phyloP scores from a whole-genome alignment of 1,140 invertebrate species.

The Aphaenogaster floridana region DNA sequence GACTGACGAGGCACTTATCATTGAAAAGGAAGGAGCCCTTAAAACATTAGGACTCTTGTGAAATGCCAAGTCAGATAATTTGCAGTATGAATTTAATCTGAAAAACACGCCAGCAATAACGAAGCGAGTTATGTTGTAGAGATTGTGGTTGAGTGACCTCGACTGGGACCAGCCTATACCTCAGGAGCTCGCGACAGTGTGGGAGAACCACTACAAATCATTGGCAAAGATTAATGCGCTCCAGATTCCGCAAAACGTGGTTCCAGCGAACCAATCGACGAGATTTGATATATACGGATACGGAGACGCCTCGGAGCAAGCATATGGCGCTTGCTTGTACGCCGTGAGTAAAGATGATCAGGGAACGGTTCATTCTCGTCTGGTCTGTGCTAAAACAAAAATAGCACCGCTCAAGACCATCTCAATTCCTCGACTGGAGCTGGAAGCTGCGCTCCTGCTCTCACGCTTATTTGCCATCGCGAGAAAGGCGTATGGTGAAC shows the following conservation, averaged over 20 bases:
- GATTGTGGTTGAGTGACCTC: neutral
- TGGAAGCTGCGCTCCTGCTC: neutral
- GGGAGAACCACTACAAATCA: neutral
- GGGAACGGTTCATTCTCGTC: neutral
- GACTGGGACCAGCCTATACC: conserved; percentile 24
- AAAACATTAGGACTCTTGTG: neutral
- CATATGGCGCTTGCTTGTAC: neutral
- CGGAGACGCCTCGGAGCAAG: neutral
- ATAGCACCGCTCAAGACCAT: neutral
- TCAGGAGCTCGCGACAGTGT: neutral
- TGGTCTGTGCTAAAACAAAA: too few species aligned
- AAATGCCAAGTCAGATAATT: neutral
- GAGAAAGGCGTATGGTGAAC: neutral
- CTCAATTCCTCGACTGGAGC: neutral
- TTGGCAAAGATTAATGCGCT: neutral
- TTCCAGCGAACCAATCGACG: neutral
- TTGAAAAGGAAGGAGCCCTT: neutral
- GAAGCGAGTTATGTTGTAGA: neutral
- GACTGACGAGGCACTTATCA: neutral
- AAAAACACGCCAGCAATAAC: neutral
- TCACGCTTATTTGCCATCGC: neutral
- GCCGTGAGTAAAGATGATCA: neutral
- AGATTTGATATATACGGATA: neutral
- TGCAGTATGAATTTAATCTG: neutral
- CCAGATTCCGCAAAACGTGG: neutral